Evolutionary conservation across 2,113 vertebrate species (phyloP), one percentile per base, ranked within the genome.

Genomic region (Empidonax alnorum): DNA sequence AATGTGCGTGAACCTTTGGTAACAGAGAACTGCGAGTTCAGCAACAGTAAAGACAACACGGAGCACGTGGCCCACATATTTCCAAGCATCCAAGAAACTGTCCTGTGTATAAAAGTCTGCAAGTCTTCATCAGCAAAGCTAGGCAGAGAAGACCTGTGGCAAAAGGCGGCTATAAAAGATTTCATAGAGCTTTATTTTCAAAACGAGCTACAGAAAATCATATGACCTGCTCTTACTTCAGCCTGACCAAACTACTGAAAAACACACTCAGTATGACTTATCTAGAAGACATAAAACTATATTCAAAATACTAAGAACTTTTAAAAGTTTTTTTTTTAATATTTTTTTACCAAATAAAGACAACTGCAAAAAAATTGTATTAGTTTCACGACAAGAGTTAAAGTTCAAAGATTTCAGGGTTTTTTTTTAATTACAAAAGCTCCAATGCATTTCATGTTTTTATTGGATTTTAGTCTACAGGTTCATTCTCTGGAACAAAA

Each of bases 201-300:
- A 63, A 87, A 35, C 18, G 89, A 81, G 11, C 31, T 69, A 39
- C 21, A 49, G 33, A 31, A 85, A 69, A 16, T 81, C 0, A 14
- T 67, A 62, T 78, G 22, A 58, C 33, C 25, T 89, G 31, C 16
- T 74, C 11, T 17, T 72, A 19, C 8, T 81, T 53, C 53, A 76
- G 41, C 44, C 15, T 14, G 28, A 58, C 22, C 15, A 50, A 39
- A 12, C 21, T 24, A 23, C 31, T 62, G 53, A 58, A 84, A 65
- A 62, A 35, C 3, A 28, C 31, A 41, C 14, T 49, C 0, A 0
- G 8, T n/a, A 7, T 27, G 14, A 20, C 22, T 50, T 42, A 42
- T 12, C 17, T 8, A 39, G 35, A 68, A 82, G n/a, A 68, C 9
- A n/a, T 5, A 61, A 75, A 91, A 41, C 13, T 49, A 21, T 8